phyloP scores from a whole-genome alignment of 2,113 vertebrate genomes.

The Cryptomyrus ogoouensis region DNA sequence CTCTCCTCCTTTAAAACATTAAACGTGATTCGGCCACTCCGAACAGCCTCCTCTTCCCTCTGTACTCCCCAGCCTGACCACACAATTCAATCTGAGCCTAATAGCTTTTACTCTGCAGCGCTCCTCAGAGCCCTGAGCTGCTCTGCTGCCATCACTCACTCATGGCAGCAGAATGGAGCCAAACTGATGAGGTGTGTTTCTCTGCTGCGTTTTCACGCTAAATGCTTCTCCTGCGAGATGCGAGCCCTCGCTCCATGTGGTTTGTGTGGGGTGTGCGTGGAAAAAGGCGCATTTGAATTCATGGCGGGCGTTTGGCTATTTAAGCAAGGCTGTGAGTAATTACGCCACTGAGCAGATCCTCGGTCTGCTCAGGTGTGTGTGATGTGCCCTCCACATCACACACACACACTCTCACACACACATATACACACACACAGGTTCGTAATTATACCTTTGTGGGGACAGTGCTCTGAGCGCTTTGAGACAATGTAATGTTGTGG shows the following conservation, averaged over 20 bases:
- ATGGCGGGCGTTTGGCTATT: slow-evolving; percentile 19
- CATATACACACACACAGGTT: background rate
- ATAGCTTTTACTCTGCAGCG: slow-evolving; percentile 39
- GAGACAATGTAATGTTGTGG: too few species aligned
- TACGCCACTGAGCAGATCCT: background rate
- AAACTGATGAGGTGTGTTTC: slow-evolving; percentile 37
- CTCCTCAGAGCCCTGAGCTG: slow-evolving; percentile 35
- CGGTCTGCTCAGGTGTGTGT: too few species aligned
- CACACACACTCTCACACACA: too few species aligned
- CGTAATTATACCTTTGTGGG: background rate
- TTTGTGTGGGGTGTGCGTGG: slow-evolving; percentile 27
- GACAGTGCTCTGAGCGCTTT: background rate
- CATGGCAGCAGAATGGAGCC: slow-evolving; percentile 30
- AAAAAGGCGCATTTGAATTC: slow-evolving; percentile 30
- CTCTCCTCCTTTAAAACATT: background rate
- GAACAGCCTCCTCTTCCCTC: background rate
- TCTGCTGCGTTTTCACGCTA: slow-evolving; percentile 34
- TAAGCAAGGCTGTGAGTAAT: background rate
- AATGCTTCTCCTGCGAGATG: slow-evolving; percentile 40
- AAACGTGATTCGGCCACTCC: background rate
- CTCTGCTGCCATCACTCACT: slow-evolving; percentile 39
- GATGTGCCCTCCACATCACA: background rate
- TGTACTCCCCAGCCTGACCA: slow-evolving; percentile 25
- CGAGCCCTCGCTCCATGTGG: slow-evolving; percentile 28
- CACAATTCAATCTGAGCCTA: slow-evolving; percentile 37